Evolutionary conservation across 2,797 vertebrate species (phyloP), one percentile per base, ranked within the genome.

Genomic region (Leptatherina wallacei): DNA sequence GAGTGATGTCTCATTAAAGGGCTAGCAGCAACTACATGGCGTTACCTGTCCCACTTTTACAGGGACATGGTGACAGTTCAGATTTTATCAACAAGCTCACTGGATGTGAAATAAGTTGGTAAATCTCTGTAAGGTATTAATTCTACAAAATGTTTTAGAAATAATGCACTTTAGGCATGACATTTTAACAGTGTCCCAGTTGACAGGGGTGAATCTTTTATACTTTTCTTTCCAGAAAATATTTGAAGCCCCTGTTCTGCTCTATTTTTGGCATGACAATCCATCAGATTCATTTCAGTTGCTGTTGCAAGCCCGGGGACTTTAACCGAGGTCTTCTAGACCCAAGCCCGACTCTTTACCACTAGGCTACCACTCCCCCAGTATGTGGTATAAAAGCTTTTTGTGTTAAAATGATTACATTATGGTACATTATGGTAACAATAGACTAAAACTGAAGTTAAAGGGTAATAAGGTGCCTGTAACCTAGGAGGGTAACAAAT

Each of bases 1-100:
- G 88, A 90, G 77, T 84, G 86, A 90, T 85, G 88, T 81, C 85
- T 93, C 88, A 89, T 91, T 91, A 92, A 85, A 81, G 33, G 16
- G 84, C 89, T 88, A 40, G 78, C 77, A 91, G 91, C 84, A 77
- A 85, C 74, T 79, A 73, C 80, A 62, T 64, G 80, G 82, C 73
- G 76, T 87, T 90, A 87, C 85, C 84, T 86, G 85, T 86, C 54
- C 79, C 77, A 83, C 82, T 86, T 85, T 77, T 63, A 38, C 79
- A 65, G 61, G 63, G 73, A 65, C 61, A 38, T 55, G 22, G 66
- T 87, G 85, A 90, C 88, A 89, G 68, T 61, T 83, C 49, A 58
- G 74, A 74, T 85, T 82, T 87, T 61, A 82, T 85, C 78, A 83
- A 70, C 64, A 69, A 61, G 60, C 51, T 71, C 59, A 62, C 30